These are phyloP conservation scores for Apis florea DNA, from an alignment of 1,140 invertebrate species.

Conservation along the genomic window DNA sequence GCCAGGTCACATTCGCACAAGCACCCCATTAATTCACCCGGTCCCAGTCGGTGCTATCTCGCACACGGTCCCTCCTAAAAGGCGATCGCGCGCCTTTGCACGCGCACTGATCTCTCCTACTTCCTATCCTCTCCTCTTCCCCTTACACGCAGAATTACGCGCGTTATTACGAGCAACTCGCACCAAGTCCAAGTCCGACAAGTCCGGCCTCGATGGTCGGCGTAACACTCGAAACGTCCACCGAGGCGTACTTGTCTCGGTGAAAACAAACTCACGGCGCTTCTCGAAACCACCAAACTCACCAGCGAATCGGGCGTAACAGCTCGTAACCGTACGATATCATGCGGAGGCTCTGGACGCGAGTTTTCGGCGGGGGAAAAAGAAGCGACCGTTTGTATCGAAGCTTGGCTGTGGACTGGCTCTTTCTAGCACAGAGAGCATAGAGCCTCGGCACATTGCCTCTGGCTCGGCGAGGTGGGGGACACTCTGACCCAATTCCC, in stretches of 20 bases:
- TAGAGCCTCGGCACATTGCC: conserved; percentile 77
- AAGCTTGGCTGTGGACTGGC: conserved; percentile 78
- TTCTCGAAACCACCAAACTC: conserved; percentile 40
- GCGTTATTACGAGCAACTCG: background rate
- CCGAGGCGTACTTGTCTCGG: background rate
- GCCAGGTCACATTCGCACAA: conserved; percentile 77
- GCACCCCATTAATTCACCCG: conserved; percentile 78
- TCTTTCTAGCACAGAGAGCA: conserved; percentile 77
- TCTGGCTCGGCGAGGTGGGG: conserved; percentile 77
- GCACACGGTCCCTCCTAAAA: background rate
- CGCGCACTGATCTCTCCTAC: background rate
- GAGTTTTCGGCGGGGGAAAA: conserved; percentile 51
- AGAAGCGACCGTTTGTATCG: conserved; percentile 76
- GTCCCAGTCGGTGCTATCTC: background rate
- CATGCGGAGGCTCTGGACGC: conserved; percentile 43
- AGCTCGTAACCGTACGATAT: conserved; percentile 7
- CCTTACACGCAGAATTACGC: background rate
- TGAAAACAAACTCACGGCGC: conserved; percentile 23
- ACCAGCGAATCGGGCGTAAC: conserved; percentile 38
- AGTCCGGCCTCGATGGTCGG: background rate
- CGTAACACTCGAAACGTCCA: background rate
- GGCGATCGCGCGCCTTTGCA: background rate
- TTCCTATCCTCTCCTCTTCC: too few relatives aligned
- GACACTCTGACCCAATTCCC: conserved; percentile 80
- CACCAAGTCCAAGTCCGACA: background rate